phyloP scores from a whole-genome alignment of 2,797 vertebrate genomes.

The Myioborus miniatus region DNA sequence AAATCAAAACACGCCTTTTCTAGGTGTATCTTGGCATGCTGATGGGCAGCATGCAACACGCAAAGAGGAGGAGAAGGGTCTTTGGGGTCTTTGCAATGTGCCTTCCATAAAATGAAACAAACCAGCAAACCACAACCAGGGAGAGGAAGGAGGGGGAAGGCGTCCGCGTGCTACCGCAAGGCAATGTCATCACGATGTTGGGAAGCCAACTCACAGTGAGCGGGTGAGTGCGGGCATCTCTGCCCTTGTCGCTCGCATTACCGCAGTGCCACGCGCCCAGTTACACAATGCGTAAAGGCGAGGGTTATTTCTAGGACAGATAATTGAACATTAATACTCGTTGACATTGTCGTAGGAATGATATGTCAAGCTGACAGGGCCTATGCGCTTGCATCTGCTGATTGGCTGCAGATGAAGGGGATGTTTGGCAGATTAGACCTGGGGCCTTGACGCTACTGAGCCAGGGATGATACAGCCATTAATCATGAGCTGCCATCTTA shows the following conservation, averaged over 20 bases:
- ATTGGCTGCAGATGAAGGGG: constrained; percentile 72
- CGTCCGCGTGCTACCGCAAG: constrained; percentile 1
- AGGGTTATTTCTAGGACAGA: constrained; percentile 84
- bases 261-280: constrained; percentile 40
- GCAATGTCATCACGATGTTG: constrained; percentile 66
- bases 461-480: constrained; percentile 62
- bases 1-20: not conserved
- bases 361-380: constrained; percentile 84
- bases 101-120: not conserved
- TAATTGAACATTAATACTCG: constrained; percentile 86
- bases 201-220: constrained; percentile 58
- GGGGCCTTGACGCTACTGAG: constrained; percentile 63
- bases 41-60: not conserved
- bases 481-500: constrained; percentile 74
- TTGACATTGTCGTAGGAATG: constrained; percentile 81
- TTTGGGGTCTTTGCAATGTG: not conserved
- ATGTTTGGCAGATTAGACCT: constrained; percentile 77
- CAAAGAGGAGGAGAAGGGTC: not conserved
- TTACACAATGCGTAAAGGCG: constrained; percentile 72
- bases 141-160: constrained; percentile 48
- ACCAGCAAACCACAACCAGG: not conserved
- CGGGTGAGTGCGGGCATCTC: constrained; percentile 65
- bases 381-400: constrained; percentile 79
- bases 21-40: not conserved
- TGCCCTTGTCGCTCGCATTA: constrained; percentile 75